phyloP scores from a whole-genome alignment of 2,888 invertebrate genomes.

The Rhimphoctona megacephalus region DNA sequence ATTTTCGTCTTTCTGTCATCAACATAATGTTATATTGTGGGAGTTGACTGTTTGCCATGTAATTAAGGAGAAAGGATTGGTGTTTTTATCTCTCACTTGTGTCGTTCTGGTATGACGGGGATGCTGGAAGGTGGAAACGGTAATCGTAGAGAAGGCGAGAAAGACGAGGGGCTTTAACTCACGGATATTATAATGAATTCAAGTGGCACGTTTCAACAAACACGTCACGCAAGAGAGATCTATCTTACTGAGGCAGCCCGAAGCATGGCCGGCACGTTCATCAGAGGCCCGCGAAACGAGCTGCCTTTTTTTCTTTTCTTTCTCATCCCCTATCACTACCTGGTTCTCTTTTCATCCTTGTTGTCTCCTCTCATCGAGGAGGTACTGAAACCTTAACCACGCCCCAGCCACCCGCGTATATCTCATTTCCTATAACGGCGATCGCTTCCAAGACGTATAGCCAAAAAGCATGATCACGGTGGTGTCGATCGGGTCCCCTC shows the following conservation, averaged over 20 bases:
- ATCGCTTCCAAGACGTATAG: constrained; percentile 19
- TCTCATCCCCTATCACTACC: constrained; percentile 14
- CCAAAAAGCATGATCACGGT: constrained; percentile 18
- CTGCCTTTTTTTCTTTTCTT: constrained; percentile 63
- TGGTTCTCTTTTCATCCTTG: constrained; percentile 31
- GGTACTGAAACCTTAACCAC: constrained; percentile 48
- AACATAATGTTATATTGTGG: background rate
- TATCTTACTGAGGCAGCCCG: constrained; percentile 72
- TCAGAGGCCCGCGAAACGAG: constrained; percentile 73
- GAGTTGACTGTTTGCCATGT: background rate
- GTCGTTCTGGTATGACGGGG: background rate
- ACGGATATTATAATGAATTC: constrained; percentile 73
- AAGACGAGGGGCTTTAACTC: constrained; percentile 53
- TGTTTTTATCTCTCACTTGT: background rate
- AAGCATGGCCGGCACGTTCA: constrained; percentile 74
- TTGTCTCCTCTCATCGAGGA: constrained; percentile 29
- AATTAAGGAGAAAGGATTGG: constrained; percentile 7
- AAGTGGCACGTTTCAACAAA: constrained; percentile 74
- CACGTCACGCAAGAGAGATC: constrained; percentile 77
- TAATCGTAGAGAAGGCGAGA: constrained; percentile 29
- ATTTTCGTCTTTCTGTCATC: background rate
- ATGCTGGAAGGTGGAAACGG: constrained; percentile 27
- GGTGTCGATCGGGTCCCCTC: constrained; percentile 34
- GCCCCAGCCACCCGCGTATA: constrained; percentile 61
- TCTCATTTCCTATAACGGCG: constrained; percentile 47